Evolutionary conservation across 2,888 invertebrate genomes (phyloP).

Genomic region (Dorcus parallelipipedus): DNA sequence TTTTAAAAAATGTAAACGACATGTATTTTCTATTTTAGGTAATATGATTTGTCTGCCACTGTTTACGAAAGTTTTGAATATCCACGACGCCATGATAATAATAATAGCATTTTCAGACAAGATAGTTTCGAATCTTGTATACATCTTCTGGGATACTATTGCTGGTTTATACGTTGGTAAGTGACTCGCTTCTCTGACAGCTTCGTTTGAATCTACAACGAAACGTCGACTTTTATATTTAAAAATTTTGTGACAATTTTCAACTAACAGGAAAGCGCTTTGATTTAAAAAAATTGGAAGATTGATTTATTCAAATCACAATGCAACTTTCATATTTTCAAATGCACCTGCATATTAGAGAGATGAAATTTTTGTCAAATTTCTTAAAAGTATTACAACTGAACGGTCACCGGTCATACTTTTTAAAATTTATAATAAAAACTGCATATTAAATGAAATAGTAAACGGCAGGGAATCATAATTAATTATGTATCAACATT

Average conservation of each 20-base stretch:
- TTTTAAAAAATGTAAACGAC: no score
- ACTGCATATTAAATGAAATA: no score
- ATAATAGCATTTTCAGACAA: slow-evolving; percentile 47
- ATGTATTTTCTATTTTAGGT: slow-evolving; percentile 28
- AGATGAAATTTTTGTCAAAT: no score
- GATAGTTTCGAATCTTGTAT: slow-evolving; percentile 31
- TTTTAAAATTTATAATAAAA: no score
- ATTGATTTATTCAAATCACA: no score
- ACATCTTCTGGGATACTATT: slow-evolving; percentile 6
- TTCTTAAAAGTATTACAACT: no score
- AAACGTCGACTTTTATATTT: no score
- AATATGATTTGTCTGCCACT: slow-evolving; percentile 37
- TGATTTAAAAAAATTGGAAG: neutral
- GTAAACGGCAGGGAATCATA: no score
- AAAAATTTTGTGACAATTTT: neutral
- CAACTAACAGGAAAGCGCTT: neutral
- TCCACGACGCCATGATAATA: slow-evolving; percentile 45
- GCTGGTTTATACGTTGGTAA: slow-evolving; percentile 18
- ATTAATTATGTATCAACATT: neutral
- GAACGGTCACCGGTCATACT: no score
- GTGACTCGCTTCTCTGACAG: neutral
- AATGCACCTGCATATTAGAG: no score
- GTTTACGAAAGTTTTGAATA: slow-evolving; percentile 41
- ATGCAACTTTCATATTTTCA: no score
- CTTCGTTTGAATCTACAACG: neutral